Conservation (phyloP, 2,113 vertebrate species). For the Pyrgilauda ruficollis region DNA sequence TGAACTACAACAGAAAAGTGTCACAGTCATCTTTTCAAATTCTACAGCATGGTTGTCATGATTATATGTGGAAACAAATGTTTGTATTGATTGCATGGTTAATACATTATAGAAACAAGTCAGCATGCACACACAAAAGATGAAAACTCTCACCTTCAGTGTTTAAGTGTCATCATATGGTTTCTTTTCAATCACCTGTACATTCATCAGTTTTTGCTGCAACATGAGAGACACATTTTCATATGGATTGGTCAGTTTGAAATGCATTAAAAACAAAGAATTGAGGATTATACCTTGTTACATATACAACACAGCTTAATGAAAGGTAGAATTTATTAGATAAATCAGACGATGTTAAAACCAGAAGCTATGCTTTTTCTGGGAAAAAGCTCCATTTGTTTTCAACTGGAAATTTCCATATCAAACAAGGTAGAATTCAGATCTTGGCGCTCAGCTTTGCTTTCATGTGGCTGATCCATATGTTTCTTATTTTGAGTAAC, state of each 20-base stretch:
- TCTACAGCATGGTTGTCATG: not conserved
- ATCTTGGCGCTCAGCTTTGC: not conserved
- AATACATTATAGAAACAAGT: not conserved
- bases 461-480: accelerated
- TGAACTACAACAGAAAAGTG: not conserved
- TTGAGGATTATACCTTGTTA: not conserved
- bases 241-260: not conserved
- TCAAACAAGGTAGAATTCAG: not conserved
- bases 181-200: not conserved
- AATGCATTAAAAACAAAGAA: not conserved
- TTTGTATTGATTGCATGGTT: not conserved
- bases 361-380: not conserved
- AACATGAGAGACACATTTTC: not conserved
- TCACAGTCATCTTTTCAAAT: not conserved
- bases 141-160: not conserved
- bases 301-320: not conserved
- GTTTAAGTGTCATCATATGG: not conserved
- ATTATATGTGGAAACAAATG: not conserved
- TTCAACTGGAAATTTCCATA: not conserved
- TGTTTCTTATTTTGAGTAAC: no score
- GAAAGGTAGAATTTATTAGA: not conserved
- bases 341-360: not conserved
- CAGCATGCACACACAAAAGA: not conserved
- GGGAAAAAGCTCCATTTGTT: not conserved
- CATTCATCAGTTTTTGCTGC: not conserved